Evolutionary conservation across 2,113 vertebrate genomes (phyloP).

Genomic region (Choloepus hoffmanni): DNA sequence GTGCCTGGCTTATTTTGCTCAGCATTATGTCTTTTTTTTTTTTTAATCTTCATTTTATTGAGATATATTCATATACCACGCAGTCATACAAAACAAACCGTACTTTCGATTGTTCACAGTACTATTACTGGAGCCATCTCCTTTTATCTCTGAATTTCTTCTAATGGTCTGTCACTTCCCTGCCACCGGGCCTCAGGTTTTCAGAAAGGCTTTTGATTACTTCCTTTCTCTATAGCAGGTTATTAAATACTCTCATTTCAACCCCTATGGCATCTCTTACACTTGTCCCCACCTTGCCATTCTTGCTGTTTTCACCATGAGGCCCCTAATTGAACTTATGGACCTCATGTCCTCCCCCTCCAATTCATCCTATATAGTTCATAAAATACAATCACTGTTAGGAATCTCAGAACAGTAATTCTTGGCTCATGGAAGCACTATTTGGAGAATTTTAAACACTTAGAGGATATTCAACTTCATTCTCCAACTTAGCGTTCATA

Average conservation of each 20-base stretch:
- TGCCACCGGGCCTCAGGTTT: no score
- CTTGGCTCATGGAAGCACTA: not conserved
- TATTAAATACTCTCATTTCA: not conserved
- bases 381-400: no score
- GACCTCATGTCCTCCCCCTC: no score
- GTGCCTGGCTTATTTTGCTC: no score
- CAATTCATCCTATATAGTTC: not conserved
- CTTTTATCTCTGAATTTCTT: not conserved
- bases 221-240: not conserved
- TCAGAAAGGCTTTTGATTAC: not conserved
- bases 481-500: not conserved
- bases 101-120: no score
- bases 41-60: no score
- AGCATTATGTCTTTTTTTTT: no score
- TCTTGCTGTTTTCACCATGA: not conserved
- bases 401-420: not conserved
- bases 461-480: not conserved
- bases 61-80: no score
- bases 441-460: not conserved
- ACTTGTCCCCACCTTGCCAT: no score
- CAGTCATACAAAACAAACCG: no score
- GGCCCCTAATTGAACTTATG: not conserved
- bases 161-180: not conserved
- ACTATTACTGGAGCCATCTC: no score
- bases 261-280: accelerated